Percentiles rank a stretch among this genome's conserved stretches.
Conservation (phyloP, 2,888 invertebrate genomes). For the Limenitis camilla region DNA sequence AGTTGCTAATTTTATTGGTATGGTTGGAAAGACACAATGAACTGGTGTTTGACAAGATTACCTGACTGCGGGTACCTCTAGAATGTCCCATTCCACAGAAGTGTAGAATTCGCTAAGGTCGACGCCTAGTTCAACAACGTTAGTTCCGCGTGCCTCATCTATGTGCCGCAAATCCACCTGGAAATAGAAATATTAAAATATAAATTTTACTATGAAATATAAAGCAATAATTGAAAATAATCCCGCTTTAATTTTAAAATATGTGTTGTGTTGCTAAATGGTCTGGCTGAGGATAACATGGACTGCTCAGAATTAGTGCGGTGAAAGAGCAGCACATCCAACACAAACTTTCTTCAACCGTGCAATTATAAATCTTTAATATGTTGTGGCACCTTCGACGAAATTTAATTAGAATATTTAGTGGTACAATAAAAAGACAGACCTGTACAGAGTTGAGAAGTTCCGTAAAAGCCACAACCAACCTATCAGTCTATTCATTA, state of each 20-base stretch:
- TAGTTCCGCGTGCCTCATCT: slow-evolving; percentile 91
- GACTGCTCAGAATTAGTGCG: too few species aligned
- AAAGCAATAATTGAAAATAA: background rate
- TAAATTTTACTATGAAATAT: background rate
- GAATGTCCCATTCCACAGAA: slow-evolving; percentile 99
- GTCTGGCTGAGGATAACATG: too few species aligned
- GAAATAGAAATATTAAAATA: background rate
- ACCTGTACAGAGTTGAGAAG: too few species aligned
- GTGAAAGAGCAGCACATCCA: too few species aligned
- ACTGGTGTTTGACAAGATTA: slow-evolving; percentile 33
- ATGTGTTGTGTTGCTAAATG: too few species aligned
- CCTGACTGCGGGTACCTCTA: slow-evolving; percentile 95
- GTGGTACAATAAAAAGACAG: too few species aligned
- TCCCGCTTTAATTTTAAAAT: background rate
- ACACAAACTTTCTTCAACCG: too few species aligned
- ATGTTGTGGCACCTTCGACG: too few species aligned
- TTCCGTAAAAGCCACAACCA: too few species aligned
- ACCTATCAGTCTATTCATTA: too few species aligned
- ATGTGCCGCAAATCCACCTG: slow-evolving; percentile 94
- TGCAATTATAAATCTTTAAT: too few species aligned
- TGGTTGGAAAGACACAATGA: background rate
- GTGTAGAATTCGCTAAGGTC: slow-evolving; percentile 98
- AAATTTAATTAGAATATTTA: too few species aligned
- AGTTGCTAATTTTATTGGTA: background rate
- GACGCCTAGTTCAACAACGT: slow-evolving; percentile 93